A percentile compares a stretch with the other conserved stretches of the same genome.
Conservation (phyloP, 1,140 invertebrate genomes). For the Caenorhabditis elegans region WBcel235 BX284605.5:9441001-9441500, state of each 20-base stretch:
- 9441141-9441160: conserved; percentile 16
- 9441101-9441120: conserved; percentile 16
- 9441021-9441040: background rate
- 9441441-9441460: no score
- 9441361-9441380: no score
- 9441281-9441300: no score
- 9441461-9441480: no score
- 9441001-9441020: background rate
- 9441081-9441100: conserved; percentile 17
- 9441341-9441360: no score
- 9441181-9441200: background rate
- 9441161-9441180: background rate
- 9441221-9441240: background rate
- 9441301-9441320: background rate
- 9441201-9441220: background rate
- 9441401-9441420: no score
- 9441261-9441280: background rate
- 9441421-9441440: no score
- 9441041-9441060: conserved; percentile 14
- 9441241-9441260: no score
- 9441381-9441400: no score
- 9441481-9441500: no score
- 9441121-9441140: no score
- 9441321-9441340: background rate
- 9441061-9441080: background rate